Base-by-base conservation (phyloP, 2,888 invertebrate species). In the Sisyra terminalis region DNA sequence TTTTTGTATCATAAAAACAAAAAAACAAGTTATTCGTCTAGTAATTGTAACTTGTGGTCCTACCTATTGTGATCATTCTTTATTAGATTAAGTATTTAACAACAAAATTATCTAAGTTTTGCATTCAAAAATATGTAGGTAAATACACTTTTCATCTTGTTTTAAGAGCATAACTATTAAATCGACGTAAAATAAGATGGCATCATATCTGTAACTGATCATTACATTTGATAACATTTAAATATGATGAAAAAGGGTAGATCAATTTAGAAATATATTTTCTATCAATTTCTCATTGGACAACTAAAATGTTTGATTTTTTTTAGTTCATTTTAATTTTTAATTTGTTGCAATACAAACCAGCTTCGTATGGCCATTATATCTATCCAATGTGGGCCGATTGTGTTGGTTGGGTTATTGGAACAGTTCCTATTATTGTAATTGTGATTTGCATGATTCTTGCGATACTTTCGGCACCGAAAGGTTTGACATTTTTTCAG, bases 331-430 rank as follows among this genome's bases (percentile, higher is more conserved):
- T 85, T 47, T 61, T 84, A 44, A 73, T 80, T 46, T 83, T 84
- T 61, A 83, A 82, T 59, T 79, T 81, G 81, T 72, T 82, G 40
- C 79, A 83, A 54, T 82, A 83, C 56, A 75, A 75, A 50, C 82
- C 83, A 0, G 73, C 81, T 1, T 74, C 70, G 1, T 79, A 79
- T 52, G 82, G 79, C 0, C 66, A 71, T 47, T 85, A 84, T 55
- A 70, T 76, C n/a, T 86, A 84, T 55, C 86, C 86, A 1, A 62
- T 69, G 54, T 85, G 83, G 84, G 85, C 85, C 0, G 77, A 84
- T 54, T 73, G 71, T 0, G 69, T 82, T 2, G 86, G 86, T 7
- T 85, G 84, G 82, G 62, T 73, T 1, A 60, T 85, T 37, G 80
- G 85, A 1, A 66, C 83, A n/a, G 56, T 81, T 42, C 84, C 85